Conservation (phyloP, 1,140 invertebrate species). For the Procambarus clarkii region DNA sequence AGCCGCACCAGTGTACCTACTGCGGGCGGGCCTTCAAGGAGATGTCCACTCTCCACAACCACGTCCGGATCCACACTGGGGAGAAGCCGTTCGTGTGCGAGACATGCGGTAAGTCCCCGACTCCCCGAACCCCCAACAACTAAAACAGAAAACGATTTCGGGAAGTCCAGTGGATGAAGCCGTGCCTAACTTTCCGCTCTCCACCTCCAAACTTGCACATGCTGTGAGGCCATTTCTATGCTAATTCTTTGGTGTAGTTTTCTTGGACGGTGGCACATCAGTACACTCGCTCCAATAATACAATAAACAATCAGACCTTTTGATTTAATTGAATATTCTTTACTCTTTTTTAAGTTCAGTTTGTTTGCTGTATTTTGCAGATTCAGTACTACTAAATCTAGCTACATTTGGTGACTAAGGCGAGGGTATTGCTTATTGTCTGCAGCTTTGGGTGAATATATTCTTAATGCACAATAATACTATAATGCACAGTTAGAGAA, state of each 20-base stretch:
- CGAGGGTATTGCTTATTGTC: not conserved
- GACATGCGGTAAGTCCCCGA: constrained; percentile 84
- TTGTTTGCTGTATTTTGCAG: not conserved
- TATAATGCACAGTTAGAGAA: not conserved
- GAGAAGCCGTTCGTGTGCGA: constrained; percentile 94
- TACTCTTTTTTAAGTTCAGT: not conserved
- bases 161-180: too few relatives aligned
- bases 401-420: not conserved
- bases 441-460: constrained; percentile 8
- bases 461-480: not conserved
- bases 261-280: not conserved
- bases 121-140: not conserved
- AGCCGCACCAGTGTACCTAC: constrained; percentile 86
- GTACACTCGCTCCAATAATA: constrained; percentile 2
- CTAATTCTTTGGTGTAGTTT: not conserved
- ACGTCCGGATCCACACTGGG: constrained; percentile 90
- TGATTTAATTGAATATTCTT: not conserved
- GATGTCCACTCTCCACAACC: constrained; percentile 91
- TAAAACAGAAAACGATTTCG: not conserved
- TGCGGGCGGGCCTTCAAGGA: constrained; percentile 91
- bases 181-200: not conserved
- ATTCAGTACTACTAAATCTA: constrained; percentile 4
- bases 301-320: not conserved
- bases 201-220: not conserved
- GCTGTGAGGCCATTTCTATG: not conserved